Base-by-base conservation (phyloP, 2,797 vertebrate species). In the Strix occidentalis region DNA sequence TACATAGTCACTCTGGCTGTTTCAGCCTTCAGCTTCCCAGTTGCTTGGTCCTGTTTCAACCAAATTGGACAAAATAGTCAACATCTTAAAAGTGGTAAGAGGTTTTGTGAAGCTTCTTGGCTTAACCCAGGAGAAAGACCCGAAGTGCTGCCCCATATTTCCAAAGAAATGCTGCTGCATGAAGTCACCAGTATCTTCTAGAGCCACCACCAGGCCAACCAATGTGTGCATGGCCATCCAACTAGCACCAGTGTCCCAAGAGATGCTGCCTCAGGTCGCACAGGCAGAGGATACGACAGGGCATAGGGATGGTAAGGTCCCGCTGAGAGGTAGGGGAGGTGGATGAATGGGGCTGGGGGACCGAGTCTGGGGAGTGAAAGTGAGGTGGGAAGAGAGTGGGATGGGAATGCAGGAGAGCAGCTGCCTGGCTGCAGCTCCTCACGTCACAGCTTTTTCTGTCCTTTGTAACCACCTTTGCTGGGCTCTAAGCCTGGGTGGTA, bases 1-100 rank as follows among this genome's bases (percentile, higher is more conserved):
- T 35, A 33, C 0, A 0, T 0, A 5, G 25, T 12, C 28, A 0
- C 0, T 1, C 5, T 63, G 43, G 3, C 17, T 50, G n/a, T 19
- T 37, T 37, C 75, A 71, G 51, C 33, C 46, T 54, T 46, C 66
- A 43, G 13, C 46, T 46, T 71, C 65, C 39, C 23, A 2, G 12
- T 9, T 1, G 8, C 28, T 66, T 43, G 50, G 11, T 37, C 46
- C 16, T 2, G 0, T 56, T 91, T 87, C 56, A 74, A 16, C 31
- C 1, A 2, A 48, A 37, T 8, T 1, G 8, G 37, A 35, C 29
- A 53, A 80, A 77, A 48, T 0, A 43, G 12, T 17, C 17, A 24
- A 76, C 65, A 66, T 41, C 18, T 60, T 31, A 29, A 20, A 74
- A 60, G 13, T 0, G 1, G 9, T 16, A n/a, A 54, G 16, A 45